These are phyloP conservation scores for Latrodectus geometricus DNA, from an alignment of 1,140 invertebrate species.

Conservation along the genomic window DNA sequence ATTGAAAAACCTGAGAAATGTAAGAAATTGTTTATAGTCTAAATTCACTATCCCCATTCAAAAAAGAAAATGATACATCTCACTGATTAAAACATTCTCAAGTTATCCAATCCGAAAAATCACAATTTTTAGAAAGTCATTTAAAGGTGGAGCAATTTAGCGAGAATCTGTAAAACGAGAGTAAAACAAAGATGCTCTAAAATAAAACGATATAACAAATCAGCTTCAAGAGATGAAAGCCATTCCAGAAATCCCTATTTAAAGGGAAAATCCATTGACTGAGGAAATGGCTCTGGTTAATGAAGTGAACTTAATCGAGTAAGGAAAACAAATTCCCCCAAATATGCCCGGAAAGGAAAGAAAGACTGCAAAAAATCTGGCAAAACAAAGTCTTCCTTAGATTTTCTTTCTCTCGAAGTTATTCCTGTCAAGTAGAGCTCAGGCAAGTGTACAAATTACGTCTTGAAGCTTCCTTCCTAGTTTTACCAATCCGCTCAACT, in stretches of 20 bases:
- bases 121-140: too few species aligned
- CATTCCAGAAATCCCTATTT: not conserved
- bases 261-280: conserved; percentile 5
- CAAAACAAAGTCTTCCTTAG: not conserved
- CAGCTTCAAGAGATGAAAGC: not conserved
- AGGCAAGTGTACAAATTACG: conserved; percentile 44
- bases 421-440: conserved; percentile 42
- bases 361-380: conserved; percentile 18
- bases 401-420: conserved; percentile 2
- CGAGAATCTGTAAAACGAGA: too few species aligned
- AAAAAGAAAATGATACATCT: too few species aligned
- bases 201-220: not conserved
- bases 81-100: too few species aligned
- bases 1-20: too few species aligned
- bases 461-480: conserved; percentile 1
- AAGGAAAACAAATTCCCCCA: conserved; percentile 33
- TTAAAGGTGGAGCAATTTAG: too few species aligned
- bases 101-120: too few species aligned
- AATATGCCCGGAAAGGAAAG: conserved; percentile 5
- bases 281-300: conserved; percentile 24
- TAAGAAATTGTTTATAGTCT: too few species aligned
- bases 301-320: conserved; percentile 41
- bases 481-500: conserved; percentile 42
- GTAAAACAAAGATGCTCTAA: too few species aligned
- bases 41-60: too few species aligned